Evolutionary conservation across 2,888 invertebrate species (phyloP), one percentile per base, ranked within the genome.

Genomic region (Herminia tarsipennalis): DNA sequence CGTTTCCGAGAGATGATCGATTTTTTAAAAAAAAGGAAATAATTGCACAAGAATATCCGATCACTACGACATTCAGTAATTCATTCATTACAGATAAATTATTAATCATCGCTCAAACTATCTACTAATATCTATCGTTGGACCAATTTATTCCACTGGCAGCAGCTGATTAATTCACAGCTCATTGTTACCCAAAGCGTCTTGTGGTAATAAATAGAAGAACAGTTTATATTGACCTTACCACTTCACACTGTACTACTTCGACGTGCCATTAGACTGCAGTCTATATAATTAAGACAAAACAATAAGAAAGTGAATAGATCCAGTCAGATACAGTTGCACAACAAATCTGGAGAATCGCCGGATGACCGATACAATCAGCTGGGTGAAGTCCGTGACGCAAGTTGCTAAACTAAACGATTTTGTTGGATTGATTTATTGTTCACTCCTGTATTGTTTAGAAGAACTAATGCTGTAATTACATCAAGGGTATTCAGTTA

Each of bases 301-400:
- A 85, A 89, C 88, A 89, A 88, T 88, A 84, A 87, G 88, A 89
- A 89, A 89, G 88, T 72, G 64, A 73, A 55, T 66, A 70, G 73
- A 73, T 77, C 59, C 44, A 56, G 42, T 63, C 30, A 70, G 77
- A 77, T 78, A 78, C 68, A 47, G 47, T 88, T 88, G 83, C 81
- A 72, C 76, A 86, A 87, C 64, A 71, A 50, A 39, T 62, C 59
- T 58, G 68, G 64, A 87, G 89, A 90, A 90, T 90, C 85, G 71
- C 89, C 89, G 89, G 89, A 90, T 84, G 86, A 67, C 40, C 34
- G 88, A 88, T 87, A 85, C 35, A 34, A 86, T 88, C 87, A 64
- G 24, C 56, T 53, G 51, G 46, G 36, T 55, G 63, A 56, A 60
- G 62, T 50, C 76, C 79, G 78, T 78, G 71, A 82, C 77, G 52